These are phyloP conservation scores for Callaeas wilsoni DNA, from an alignment of 2,113 vertebrate genomes.

Conservation along the genomic window DNA sequence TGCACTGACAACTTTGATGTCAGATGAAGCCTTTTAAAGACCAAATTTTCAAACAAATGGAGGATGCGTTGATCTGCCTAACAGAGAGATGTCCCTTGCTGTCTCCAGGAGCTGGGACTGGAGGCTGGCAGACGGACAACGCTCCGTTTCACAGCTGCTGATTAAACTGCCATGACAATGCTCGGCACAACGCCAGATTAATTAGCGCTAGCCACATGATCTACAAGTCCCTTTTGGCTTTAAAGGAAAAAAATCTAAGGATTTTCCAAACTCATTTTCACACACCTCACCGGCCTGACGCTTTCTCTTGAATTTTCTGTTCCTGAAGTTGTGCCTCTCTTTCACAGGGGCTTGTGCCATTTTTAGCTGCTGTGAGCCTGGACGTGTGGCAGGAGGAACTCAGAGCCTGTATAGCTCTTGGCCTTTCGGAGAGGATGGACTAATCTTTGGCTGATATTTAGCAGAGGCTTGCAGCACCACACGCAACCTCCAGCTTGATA, in stretches of 20 bases:
- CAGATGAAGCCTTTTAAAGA: background rate
- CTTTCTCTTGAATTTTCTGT: background rate
- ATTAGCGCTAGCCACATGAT: background rate
- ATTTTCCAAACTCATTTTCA: background rate
- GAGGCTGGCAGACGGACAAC: background rate
- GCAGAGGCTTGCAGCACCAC: background rate
- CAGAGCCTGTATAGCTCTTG: background rate
- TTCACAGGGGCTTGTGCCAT: background rate
- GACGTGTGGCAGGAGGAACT: background rate
- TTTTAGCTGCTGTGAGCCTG: background rate
- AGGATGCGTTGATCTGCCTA: background rate
- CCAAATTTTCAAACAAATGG: background rate
- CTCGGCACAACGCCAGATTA: background rate
- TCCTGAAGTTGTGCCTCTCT: background rate
- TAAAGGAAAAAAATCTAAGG: background rate
- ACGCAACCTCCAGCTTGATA: slow-evolving; percentile 5
- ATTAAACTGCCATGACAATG: background rate
- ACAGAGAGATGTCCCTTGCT: background rate
- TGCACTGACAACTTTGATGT: background rate
- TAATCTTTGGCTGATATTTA: slow-evolving; percentile 60
- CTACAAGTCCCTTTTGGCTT: background rate
- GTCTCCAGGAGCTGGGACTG: background rate
- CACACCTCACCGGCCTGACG: background rate
- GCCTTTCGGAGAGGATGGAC: background rate
- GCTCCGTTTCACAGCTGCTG: background rate